Percentiles rank a stretch among this genome's conserved stretches.
Evolutionary conservation across 2,797 vertebrate species (phyloP).

Genomic region (Sarcophilus harrisii): DNA sequence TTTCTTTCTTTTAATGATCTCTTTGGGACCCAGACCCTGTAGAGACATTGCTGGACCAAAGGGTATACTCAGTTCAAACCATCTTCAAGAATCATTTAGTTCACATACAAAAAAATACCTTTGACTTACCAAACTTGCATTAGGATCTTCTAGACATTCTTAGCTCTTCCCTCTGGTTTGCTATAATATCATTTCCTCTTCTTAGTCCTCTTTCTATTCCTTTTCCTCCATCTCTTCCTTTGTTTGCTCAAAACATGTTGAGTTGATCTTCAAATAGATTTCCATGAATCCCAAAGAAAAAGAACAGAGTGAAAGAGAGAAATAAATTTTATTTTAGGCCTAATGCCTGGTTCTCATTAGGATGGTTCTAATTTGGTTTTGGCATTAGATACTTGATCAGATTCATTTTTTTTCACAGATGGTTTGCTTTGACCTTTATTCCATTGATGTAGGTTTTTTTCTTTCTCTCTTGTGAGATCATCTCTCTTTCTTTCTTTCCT

Average conservation of each 20-base stretch:
- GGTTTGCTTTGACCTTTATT: background rate
- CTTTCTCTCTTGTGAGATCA: background rate
- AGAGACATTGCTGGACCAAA: too few species aligned
- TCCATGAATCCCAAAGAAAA: slow-evolving; percentile 43
- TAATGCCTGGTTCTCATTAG: slow-evolving; percentile 39
- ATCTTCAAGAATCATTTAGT: slow-evolving; percentile 28
- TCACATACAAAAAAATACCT: slow-evolving; percentile 20
- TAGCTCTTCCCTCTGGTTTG: background rate
- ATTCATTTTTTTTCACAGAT: slow-evolving; percentile 39
- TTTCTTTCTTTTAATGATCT: too few species aligned
- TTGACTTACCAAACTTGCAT: slow-evolving; percentile 8
- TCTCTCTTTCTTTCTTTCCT: background rate
- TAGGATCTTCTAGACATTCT: background rate
- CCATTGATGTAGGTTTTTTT: background rate
- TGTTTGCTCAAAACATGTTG: background rate
- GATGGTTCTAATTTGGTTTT: slow-evolving; percentile 46
- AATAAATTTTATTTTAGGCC: slow-evolving; percentile 33
- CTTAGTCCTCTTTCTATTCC: background rate
- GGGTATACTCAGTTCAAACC: background rate
- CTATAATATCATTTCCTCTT: slow-evolving; percentile 6
- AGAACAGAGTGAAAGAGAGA: slow-evolving; percentile 12
- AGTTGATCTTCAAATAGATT: slow-evolving; percentile 45
- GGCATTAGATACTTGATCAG: slow-evolving; percentile 35
- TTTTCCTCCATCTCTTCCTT: background rate
- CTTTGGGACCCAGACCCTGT: too few species aligned